Conservation (phyloP, 2,797 vertebrate genomes). For the Danio aesculapii region DNA sequence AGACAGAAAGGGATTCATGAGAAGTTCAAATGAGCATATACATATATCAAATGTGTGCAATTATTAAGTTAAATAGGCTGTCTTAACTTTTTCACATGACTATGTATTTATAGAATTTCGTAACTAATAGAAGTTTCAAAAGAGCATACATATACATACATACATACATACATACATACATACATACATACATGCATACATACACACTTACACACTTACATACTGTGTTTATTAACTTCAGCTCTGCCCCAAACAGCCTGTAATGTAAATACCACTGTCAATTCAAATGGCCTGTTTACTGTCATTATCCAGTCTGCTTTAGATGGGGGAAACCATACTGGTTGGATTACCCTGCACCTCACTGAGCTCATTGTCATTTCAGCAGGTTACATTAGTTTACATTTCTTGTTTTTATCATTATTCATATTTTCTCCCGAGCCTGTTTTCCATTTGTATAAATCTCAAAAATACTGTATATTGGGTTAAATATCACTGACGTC, state of each 20-base stretch:
- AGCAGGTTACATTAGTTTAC: constrained; percentile 8
- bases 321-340: constrained; percentile 34
- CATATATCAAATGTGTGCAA: too few relatives aligned
- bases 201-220: not conserved
- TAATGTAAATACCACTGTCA: not conserved
- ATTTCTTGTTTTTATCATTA: not conserved
- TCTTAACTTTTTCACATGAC: too few relatives aligned
- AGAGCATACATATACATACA: too few relatives aligned
- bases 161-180: too few relatives aligned
- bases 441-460: not conserved
- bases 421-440: not conserved
- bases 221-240: not conserved
- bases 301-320: constrained; percentile 37
- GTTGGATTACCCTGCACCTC: constrained; percentile 6
- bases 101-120: too few relatives aligned
- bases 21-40: too few relatives aligned
- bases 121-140: too few relatives aligned
- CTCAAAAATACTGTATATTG: not conserved
- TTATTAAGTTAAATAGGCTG: too few relatives aligned
- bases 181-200: too few relatives aligned
- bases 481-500: not conserved
- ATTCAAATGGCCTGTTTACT: not conserved
- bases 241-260: not conserved
- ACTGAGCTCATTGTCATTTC: constrained; percentile 15
- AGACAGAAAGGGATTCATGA: too few relatives aligned